Evolutionary conservation across 2,888 invertebrate genomes (phyloP).

Genomic region (Drosophila merina): DNA sequence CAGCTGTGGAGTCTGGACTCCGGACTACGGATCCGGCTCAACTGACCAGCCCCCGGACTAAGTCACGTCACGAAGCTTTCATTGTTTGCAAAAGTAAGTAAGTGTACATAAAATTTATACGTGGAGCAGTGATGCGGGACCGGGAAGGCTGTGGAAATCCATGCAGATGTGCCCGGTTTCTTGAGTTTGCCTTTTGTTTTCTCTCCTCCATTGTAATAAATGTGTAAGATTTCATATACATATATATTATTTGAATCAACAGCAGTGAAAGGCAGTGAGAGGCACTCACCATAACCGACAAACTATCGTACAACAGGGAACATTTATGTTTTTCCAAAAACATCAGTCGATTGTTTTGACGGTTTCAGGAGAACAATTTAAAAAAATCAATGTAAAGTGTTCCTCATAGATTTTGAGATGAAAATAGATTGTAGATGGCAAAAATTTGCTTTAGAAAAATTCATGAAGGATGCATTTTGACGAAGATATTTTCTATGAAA

Average conservation of each 20-base stretch:
- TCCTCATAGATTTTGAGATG: too few relatives aligned
- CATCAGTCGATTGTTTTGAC: not conserved
- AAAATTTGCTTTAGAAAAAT: too few relatives aligned
- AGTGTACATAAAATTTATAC: constrained; percentile 77
- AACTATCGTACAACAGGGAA: constrained; percentile 44
- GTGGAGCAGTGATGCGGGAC: constrained; percentile 22
- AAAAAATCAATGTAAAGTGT: not conserved
- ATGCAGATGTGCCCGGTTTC: constrained; percentile 72
- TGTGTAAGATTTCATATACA: constrained; percentile 56
- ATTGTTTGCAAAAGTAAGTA: constrained; percentile 77
- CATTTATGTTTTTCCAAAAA: constrained; percentile 48
- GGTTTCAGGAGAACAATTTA: not conserved
- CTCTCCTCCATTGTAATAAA: constrained; percentile 69
- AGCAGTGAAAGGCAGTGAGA: constrained; percentile 10
- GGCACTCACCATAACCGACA: constrained; percentile 56
- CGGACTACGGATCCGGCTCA: constrained; percentile 39
- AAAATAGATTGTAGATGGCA: too few relatives aligned
- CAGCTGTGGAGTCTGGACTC: constrained; percentile 29
- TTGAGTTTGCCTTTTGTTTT: constrained; percentile 66
- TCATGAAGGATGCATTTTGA: too few relatives aligned
- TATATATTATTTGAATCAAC: constrained; percentile 28
- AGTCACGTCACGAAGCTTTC: constrained; percentile 69
- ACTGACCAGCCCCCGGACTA: constrained; percentile 49
- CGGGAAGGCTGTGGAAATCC: constrained; percentile 55
- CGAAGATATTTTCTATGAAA: too few relatives aligned